These are phyloP conservation scores for Temnothorax ravouxi DNA, from an alignment of 2,888 invertebrate genomes.

Conservation along the genomic window DNA sequence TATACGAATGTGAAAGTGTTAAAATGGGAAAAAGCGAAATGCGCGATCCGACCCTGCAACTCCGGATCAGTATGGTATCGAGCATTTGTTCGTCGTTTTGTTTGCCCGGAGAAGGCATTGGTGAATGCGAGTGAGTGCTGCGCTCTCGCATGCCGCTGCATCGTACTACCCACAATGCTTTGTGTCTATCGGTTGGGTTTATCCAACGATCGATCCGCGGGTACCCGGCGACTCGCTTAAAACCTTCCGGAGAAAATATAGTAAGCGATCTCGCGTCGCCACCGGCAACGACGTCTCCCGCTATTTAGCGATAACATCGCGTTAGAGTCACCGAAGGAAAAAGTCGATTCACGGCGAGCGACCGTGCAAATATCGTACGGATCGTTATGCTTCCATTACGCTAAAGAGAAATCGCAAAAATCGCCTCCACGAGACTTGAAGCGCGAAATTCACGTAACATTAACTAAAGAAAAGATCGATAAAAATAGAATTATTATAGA, in stretches of 20 bases:
- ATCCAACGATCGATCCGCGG: slow-evolving; percentile 76
- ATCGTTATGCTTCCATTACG: slow-evolving; percentile 28
- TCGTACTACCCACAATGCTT: slow-evolving; percentile 76
- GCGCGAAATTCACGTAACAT: neutral
- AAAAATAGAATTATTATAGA: neutral
- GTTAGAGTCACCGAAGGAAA: slow-evolving; percentile 32
- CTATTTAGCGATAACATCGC: slow-evolving; percentile 75
- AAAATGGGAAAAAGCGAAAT: slow-evolving; percentile 22
- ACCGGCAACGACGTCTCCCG: slow-evolving; percentile 74
- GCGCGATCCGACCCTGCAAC: slow-evolving; percentile 69
- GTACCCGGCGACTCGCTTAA: slow-evolving; percentile 71
- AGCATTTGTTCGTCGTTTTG: slow-evolving; percentile 77
- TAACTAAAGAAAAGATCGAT: neutral
- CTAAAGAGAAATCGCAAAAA: slow-evolving; percentile 34
- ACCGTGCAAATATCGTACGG: slow-evolving; percentile 31
- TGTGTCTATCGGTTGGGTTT: slow-evolving; percentile 77
- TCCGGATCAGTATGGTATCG: slow-evolving; percentile 72
- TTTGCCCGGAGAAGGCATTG: slow-evolving; percentile 76
- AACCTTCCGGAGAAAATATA: slow-evolving; percentile 77
- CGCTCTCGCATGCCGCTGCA: slow-evolving; percentile 72
- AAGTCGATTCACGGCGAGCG: slow-evolving; percentile 19
- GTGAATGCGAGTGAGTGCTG: slow-evolving; percentile 66
- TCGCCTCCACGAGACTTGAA: neutral
- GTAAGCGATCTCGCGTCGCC: slow-evolving; percentile 75
- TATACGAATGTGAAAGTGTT: slow-evolving; percentile 2